Evolutionary conservation across 2,797 vertebrate species (phyloP).

Genomic region (Poecilia velifera): DNA sequence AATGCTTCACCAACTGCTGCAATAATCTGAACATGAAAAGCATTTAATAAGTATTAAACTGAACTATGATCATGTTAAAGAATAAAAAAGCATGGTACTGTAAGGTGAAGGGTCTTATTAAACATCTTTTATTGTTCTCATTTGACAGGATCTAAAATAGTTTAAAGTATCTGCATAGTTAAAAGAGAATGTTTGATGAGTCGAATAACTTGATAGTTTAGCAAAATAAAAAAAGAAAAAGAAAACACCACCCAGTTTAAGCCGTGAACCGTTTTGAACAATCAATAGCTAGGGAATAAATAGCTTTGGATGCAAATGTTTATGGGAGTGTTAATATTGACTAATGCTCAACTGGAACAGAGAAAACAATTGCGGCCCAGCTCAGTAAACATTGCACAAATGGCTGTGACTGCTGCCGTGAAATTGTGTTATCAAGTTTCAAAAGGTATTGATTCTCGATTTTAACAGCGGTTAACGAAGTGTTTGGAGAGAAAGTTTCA

Average conservation of each 20-base stretch:
- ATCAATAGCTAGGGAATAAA: constrained; percentile 30
- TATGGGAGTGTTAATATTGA: constrained; percentile 62
- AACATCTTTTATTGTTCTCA: constrained; percentile 18
- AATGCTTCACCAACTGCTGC: constrained; percentile 28
- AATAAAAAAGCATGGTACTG: constrained; percentile 21
- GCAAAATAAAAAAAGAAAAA: constrained; percentile 16
- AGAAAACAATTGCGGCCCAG: constrained; percentile 58
- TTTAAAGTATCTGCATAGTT: constrained; percentile 21
- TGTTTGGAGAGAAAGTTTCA: constrained; percentile 61
- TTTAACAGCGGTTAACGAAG: constrained; percentile 36
- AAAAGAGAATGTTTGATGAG: constrained; percentile 22
- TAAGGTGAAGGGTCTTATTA: constrained; percentile 3
- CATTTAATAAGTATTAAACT: constrained; percentile 28
- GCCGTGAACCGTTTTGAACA: constrained; percentile 27
- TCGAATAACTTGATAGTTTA: constrained; percentile 7
- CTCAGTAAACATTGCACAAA: constrained; percentile 63
- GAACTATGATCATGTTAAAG: constrained; percentile 29
- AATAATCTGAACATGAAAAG: constrained; percentile 20
- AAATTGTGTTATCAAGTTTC: constrained; percentile 71
- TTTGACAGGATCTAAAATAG: constrained; percentile 20
- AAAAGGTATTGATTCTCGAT: constrained; percentile 66
- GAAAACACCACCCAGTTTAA: constrained; percentile 20
- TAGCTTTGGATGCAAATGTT: constrained; percentile 52
- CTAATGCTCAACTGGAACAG: constrained; percentile 61
- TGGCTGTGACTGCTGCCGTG: constrained; percentile 48